These are phyloP conservation scores for Gracilinanus agilis DNA, from an alignment of 2,113 vertebrate genomes.

Conservation along the genomic window DNA sequence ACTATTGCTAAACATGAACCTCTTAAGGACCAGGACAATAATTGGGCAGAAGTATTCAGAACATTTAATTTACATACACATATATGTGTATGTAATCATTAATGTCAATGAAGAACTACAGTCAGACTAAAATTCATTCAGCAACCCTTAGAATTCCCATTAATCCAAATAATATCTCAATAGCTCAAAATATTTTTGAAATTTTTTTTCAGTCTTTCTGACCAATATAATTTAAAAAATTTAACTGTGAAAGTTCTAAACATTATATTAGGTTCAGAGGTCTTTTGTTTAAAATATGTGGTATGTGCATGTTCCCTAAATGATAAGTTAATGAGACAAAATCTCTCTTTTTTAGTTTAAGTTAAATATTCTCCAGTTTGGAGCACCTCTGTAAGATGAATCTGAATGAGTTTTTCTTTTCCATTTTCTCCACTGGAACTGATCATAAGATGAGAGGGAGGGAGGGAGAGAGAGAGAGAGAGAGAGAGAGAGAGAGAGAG, in stretches of 20 bases:
- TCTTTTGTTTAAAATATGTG: neutral
- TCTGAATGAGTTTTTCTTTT: neutral
- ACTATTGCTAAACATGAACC: neutral
- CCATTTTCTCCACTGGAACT: neutral
- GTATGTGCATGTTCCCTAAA: neutral
- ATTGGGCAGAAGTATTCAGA: slow-evolving; percentile 23
- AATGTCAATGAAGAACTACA: neutral
- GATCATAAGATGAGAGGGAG: neutral
- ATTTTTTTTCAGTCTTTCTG: neutral
- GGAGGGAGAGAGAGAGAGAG: too few relatives aligned
- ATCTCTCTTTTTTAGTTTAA: neutral
- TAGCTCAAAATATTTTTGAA: neutral
- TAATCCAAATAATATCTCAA: neutral
- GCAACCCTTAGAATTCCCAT: neutral
- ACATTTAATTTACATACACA: neutral
- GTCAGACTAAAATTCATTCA: neutral
- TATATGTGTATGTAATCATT: neutral
- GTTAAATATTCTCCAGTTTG: neutral
- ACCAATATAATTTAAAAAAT: neutral
- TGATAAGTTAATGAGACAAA: neutral
- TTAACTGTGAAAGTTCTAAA: neutral
- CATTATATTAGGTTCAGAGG: neutral
- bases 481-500: too few relatives aligned
- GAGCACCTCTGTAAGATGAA: neutral
- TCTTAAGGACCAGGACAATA: neutral